Evolutionary conservation across 2,888 invertebrate genomes (phyloP).

Genomic region (Lasioglossum figueresi): DNA sequence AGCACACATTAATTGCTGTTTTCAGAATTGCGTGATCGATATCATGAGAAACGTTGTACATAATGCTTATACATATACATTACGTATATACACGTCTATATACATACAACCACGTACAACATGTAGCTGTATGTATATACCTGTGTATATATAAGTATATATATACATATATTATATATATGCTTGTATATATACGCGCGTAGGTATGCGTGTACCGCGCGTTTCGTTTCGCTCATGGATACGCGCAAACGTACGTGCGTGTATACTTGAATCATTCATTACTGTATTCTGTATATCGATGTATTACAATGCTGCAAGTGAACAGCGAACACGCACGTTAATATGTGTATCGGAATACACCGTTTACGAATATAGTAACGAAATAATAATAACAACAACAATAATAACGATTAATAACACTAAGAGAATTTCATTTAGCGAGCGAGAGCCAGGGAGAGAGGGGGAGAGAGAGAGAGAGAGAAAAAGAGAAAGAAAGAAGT

Average conservation of each 20-base stretch:
- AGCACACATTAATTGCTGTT: slow-evolving; percentile 67
- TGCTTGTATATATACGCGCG: slow-evolving; percentile 42
- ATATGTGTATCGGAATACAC: slow-evolving; percentile 51
- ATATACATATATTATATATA: slow-evolving; percentile 32
- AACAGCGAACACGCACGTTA: slow-evolving; percentile 18
- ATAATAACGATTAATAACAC: slow-evolving; percentile 39
- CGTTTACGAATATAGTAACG: slow-evolving; percentile 48
- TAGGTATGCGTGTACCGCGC: slow-evolving; percentile 27
- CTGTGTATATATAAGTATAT: slow-evolving; percentile 1
- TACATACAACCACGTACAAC: background rate
- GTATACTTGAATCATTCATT: slow-evolving; percentile 51
- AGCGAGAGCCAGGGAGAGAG: background rate
- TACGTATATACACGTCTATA: background rate
- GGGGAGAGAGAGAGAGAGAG: background rate
- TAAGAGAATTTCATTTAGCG: slow-evolving; percentile 46
- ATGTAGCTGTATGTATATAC: background rate
- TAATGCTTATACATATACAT: slow-evolving; percentile 35
- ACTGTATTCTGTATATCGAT: slow-evolving; percentile 61
- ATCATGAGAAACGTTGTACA: slow-evolving; percentile 68
- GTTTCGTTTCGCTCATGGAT: slow-evolving; percentile 11
- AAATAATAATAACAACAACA: slow-evolving; percentile 49
- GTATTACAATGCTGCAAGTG: slow-evolving; percentile 50
- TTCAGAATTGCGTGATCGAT: slow-evolving; percentile 58
- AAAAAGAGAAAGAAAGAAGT: background rate
- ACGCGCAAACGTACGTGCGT: slow-evolving; percentile 31